Conservation (phyloP, 2,113 vertebrate species). For the Manacus vitellinus region DNA sequence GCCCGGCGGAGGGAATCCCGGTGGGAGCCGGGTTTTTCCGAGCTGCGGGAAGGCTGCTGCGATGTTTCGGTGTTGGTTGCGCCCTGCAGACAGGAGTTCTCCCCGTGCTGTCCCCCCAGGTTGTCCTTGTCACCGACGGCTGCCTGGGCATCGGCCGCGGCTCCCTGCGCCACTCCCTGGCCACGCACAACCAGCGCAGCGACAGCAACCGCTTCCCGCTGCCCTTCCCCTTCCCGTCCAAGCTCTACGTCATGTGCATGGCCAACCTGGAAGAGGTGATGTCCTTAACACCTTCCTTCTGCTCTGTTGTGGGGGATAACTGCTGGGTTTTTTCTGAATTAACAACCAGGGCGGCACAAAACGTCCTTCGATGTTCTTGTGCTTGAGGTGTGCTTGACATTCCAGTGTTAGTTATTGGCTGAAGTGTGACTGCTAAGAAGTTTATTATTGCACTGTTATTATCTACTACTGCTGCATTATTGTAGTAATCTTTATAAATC, state of each 20-base stretch:
- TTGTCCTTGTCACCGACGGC: conserved; percentile 95
- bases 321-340: neutral
- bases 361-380: neutral
- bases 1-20: neutral
- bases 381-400: neutral
- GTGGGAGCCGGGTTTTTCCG: neutral
- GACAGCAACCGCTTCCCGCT: conserved; percentile 93
- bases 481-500: neutral
- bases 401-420: neutral
- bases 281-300: neutral
- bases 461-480: neutral
- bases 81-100: neutral
- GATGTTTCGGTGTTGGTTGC: neutral
- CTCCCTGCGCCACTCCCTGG: conserved; percentile 89
- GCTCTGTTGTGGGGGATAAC: neutral
- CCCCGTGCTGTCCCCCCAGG: conserved; percentile 63
- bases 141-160: conserved; percentile 94
- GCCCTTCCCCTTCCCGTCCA: conserved; percentile 93
- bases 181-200: conserved; percentile 83
- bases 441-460: neutral
- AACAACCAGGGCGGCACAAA: neutral
- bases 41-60: neutral
- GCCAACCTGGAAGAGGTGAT: conserved; percentile 94
- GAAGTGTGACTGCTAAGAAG: neutral
- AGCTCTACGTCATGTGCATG: conserved; percentile 95